Conservation (phyloP, 1,140 invertebrate species). For the Zaprionus ornatus region DNA sequence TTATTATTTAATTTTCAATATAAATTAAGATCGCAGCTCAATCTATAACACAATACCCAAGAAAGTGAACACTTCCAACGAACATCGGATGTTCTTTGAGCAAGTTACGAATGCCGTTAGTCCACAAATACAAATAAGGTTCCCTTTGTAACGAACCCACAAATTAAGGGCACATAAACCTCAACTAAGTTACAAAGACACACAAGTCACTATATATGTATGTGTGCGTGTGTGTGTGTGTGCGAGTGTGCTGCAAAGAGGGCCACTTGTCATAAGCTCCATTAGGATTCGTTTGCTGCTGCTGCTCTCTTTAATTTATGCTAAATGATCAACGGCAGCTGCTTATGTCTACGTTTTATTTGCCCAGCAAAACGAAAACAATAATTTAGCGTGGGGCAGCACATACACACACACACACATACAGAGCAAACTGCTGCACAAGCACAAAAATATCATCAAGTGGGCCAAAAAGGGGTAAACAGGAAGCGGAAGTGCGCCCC, state of each 20-base stretch:
- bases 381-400: slow-evolving; percentile 60
- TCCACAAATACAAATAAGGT: neutral
- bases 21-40: too few species aligned
- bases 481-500: slow-evolving; percentile 67
- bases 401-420: slow-evolving; percentile 19
- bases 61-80: too few species aligned
- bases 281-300: slow-evolving; percentile 59
- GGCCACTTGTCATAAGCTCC: slow-evolving; percentile 48
- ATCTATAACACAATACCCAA: too few species aligned
- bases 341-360: slow-evolving; percentile 72
- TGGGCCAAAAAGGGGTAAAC: slow-evolving; percentile 61
- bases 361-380: slow-evolving; percentile 74
- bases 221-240: neutral
- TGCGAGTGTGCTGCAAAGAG: neutral
- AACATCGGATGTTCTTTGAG: too few species aligned
- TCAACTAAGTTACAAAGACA: neutral
- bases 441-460: slow-evolving; percentile 50
- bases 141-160: neutral
- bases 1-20: too few species aligned
- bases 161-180: neutral
- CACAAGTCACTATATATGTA: neutral
- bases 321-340: slow-evolving; percentile 77
- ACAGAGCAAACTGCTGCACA: slow-evolving; percentile 46
- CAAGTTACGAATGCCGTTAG: too few species aligned
- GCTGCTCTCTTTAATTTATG: slow-evolving; percentile 62